phyloP scores from a whole-genome alignment of 2,113 vertebrate species.

The Carettochelys insculpta region DNA sequence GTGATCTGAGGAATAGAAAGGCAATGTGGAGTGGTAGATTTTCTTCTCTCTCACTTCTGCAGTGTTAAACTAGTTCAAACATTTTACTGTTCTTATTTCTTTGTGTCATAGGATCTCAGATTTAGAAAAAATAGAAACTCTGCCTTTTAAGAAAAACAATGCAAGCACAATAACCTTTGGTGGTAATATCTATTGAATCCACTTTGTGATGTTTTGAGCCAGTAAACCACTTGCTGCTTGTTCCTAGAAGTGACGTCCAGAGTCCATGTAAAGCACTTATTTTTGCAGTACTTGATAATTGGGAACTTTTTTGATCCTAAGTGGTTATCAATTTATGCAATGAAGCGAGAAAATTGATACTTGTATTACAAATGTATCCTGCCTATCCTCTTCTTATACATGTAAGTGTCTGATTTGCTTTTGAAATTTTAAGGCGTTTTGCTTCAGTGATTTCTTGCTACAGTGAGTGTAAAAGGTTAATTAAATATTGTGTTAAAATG shows the following conservation, averaged over 20 bases:
- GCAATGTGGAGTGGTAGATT: not conserved
- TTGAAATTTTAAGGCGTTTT: not conserved
- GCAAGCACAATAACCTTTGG: not conserved
- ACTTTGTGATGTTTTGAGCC: not conserved
- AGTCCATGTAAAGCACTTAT: not conserved
- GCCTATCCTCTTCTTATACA: not conserved
- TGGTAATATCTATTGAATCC: not conserved
- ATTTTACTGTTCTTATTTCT: not conserved
- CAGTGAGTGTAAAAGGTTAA: not conserved
- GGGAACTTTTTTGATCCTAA: not conserved
- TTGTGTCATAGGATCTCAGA: not conserved
- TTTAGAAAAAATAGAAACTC: not conserved
- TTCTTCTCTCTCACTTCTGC: not conserved
- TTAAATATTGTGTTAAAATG: slow-evolving; percentile 8
- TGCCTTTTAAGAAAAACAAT: not conserved
- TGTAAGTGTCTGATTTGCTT: not conserved
- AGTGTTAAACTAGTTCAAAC: not conserved
- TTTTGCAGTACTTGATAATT: not conserved
- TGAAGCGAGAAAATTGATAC: not conserved
- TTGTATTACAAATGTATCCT: not conserved
- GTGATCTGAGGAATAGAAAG: not conserved
- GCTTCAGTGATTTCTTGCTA: not conserved
- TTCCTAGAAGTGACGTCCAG: rapidly evolving
- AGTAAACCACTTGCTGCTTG: not conserved
- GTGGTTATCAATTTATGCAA: not conserved